Base-by-base conservation (phyloP, 2,113 vertebrate species). In the Cyanoramphus novaezelandiae region DNA sequence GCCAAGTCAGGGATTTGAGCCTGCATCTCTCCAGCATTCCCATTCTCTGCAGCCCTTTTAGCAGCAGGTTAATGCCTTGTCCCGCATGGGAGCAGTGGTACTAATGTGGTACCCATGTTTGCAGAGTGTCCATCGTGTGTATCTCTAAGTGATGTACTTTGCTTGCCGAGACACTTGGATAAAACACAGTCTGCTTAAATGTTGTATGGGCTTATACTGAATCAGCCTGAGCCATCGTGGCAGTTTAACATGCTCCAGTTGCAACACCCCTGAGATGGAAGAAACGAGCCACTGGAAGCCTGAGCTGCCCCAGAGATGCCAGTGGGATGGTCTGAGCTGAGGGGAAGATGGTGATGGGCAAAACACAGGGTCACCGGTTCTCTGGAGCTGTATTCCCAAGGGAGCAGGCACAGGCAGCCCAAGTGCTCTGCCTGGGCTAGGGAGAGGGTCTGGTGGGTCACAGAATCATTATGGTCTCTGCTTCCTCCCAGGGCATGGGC, bases 231-330 rank as follows among this genome's bases (percentile, higher is more conserved):
- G 76, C 79, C 67, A 0, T 19, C 2, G 53, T 96, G 95, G 87
- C 95, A 97, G 70, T 68, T 96, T 90, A 91, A 95, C 92, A 69
- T 1, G 64, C 92, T 96, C 86, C 82, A 63, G 75, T 35, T 16
- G 6, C 88, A 21, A 37, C 86, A 70, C 60, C 71, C 89, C 72
- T 0, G 31, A 53, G 86, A 27, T 31, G 43, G 90, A 41, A 90
- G 63, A 39, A 59, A 9, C 5, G 46, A 52, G 82, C 62, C 85
- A 29, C 67, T 46, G 82, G 81, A n/a, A 81, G 75, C 28, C 37
- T 25, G 64, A 64, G 46, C 23, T 20, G 65, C 23, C 10, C 1
- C 19, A 11, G 20, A 69, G 82, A 9, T 65, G 67, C 49, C 23
- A 2, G 25, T 0, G 6, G 87, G 63, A 17, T 35, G 82, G 68